Percentiles rank a stretch among this genome's conserved stretches.
Conservation (phyloP, 2,797 vertebrate species). For the Phoxinus dragarum region DNA sequence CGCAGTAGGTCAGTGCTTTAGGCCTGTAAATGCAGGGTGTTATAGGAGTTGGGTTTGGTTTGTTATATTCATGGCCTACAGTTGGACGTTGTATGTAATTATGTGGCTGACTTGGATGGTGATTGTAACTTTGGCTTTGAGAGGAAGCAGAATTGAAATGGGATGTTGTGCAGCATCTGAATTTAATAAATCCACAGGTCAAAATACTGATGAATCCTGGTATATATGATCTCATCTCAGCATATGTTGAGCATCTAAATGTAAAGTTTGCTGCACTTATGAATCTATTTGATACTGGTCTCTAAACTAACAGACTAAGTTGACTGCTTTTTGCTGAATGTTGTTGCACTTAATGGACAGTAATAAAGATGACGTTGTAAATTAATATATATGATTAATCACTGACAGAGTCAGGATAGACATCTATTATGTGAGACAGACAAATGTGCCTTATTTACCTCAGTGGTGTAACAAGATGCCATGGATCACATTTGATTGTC, state of each 20-base stretch:
- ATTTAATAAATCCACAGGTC: neutral
- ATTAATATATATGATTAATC: neutral
- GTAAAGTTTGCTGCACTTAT: neutral
- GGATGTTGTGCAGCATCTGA: constrained; percentile 12
- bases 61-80: constrained; percentile 35
- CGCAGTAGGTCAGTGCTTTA: neutral
- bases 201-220: constrained; percentile 11
- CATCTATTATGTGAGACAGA: neutral
- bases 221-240: neutral
- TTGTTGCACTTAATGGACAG: constrained; percentile 13
- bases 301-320: constrained; percentile 5
- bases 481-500: neutral
- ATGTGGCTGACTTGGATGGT: constrained; percentile 27
- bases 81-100: constrained; percentile 26
- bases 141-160: constrained; percentile 5
- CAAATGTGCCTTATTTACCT: neutral
- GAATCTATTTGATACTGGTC: neutral
- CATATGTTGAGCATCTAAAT: neutral
- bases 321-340: constrained; percentile 14
- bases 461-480: neutral
- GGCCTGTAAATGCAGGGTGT: neutral
- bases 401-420: neutral
- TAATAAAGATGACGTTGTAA: neutral
- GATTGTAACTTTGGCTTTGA: constrained; percentile 7
- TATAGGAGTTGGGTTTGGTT: constrained; percentile 10